Evolutionary conservation across 2,797 vertebrate genomes (phyloP).

Genomic region (Clangula hyemalis): DNA sequence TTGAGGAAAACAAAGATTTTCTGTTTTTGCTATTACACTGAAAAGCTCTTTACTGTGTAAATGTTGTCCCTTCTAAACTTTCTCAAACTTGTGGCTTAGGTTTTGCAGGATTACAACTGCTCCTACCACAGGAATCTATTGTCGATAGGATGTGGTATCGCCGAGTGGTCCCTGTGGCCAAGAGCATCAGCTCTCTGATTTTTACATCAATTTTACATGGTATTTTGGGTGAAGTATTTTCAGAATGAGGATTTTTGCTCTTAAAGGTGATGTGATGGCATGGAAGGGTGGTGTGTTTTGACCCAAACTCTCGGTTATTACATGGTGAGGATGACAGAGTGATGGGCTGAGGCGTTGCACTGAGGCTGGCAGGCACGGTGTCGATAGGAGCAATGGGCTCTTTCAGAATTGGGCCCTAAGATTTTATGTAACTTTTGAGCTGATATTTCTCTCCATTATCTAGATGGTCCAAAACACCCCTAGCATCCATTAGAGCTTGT

Average conservation of each 20-base stretch:
- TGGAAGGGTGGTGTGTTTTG: not conserved
- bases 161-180: not conserved
- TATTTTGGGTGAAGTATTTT: not conserved
- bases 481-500: slow-evolving; percentile 39
- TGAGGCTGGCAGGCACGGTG: not conserved
- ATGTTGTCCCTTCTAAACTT: not conserved
- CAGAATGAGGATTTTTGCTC: not conserved
- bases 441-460: not conserved
- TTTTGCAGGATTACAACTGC: not conserved
- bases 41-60: slow-evolving; percentile 34
- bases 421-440: not conserved
- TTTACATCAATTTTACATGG: not conserved
- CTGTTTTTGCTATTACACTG: slow-evolving; percentile 30
- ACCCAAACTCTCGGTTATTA: not conserved
- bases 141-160: not conserved
- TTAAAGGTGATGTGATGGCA: not conserved
- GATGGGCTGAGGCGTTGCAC: not conserved
- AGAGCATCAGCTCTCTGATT: not conserved
- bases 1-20: slow-evolving; percentile 54
- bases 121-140: not conserved
- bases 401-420: not conserved
- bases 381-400: not conserved
- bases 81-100: not conserved
- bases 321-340: not conserved
- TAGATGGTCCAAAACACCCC: slow-evolving; percentile 3